phyloP scores from a whole-genome alignment of 2,888 invertebrate genomes.

The Branchellion lobata region DNA sequence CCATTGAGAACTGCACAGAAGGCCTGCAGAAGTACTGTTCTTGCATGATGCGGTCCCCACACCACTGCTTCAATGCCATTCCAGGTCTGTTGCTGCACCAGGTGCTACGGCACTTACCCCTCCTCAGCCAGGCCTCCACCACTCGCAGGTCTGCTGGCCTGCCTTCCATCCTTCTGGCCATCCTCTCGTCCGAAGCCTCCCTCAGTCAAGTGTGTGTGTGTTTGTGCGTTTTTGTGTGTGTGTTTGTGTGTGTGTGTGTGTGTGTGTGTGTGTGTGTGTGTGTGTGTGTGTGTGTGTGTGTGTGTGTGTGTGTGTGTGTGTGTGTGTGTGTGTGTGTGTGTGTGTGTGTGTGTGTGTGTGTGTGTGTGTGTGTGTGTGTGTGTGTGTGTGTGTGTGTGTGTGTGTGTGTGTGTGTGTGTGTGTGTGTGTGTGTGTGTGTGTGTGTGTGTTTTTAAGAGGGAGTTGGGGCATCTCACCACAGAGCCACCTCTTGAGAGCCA shows the following conservation, averaged over 20 bases:
- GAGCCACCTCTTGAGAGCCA: background rate
- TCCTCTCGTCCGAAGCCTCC: conserved; percentile 71
- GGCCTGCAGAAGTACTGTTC: conserved; percentile 62
- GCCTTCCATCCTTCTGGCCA: conserved; percentile 75
- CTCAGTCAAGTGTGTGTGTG: conserved; percentile 58
- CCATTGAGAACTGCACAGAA: conserved; percentile 75
- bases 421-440: too few relatives aligned
- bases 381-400: too few relatives aligned
- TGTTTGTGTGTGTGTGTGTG: background rate
- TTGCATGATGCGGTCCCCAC: conserved; percentile 54
- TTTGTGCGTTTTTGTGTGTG: background rate
- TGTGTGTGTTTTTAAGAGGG: too few relatives aligned
- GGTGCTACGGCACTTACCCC: conserved; percentile 54
- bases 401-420: too few relatives aligned
- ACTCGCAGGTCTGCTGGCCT: conserved; percentile 78
- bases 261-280: conserved; percentile 6
- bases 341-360: too few relatives aligned
- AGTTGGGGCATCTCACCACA: background rate
- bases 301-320: too few relatives aligned
- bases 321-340: too few relatives aligned
- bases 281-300: background rate
- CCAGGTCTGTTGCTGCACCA: conserved; percentile 63
- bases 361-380: too few relatives aligned
- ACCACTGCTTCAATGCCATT: conserved; percentile 51
- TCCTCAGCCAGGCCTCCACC: conserved; percentile 62